phyloP scores from a whole-genome alignment of 2,888 invertebrate species.

The Andrena camellia region DNA sequence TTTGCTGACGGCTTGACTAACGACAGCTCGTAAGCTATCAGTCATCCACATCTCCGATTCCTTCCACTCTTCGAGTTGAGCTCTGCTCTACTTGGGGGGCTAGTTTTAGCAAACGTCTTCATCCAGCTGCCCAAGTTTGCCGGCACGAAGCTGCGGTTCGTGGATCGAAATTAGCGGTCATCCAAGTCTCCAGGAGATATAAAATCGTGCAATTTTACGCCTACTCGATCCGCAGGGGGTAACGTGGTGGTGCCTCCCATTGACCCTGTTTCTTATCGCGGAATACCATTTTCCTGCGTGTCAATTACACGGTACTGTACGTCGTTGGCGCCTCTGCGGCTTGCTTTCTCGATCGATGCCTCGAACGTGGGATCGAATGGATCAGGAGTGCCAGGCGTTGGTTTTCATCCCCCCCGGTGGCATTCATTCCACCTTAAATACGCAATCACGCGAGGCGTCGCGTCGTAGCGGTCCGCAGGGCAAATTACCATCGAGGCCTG shows the following conservation, averaged over 20 bases:
- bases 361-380: conserved; percentile 1
- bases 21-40: not conserved
- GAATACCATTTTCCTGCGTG: not conserved
- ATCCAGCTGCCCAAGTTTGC: not conserved
- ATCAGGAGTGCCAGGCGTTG: not conserved
- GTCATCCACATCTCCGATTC: not conserved
- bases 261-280: not conserved
- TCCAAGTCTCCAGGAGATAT: too few species aligned
- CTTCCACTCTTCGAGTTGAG: not conserved
- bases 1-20: too few species aligned
- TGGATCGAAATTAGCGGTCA: not conserved
- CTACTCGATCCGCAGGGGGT: too few species aligned
- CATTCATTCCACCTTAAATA: conserved; percentile 45
- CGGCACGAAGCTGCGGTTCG: not conserved
- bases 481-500: conserved; percentile 24
- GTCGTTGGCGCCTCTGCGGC: not conserved
- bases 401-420: not conserved
- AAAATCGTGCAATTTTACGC: too few species aligned
- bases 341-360: conserved; percentile 16
- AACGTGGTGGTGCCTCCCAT: not conserved
- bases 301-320: not conserved
- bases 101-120: not conserved
- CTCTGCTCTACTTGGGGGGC: not conserved
- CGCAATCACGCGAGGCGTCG: conserved; percentile 4
- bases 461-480: conserved; percentile 16